These are phyloP conservation scores for Myoxocephalus aenaeus DNA, from an alignment of 2,797 vertebrate genomes.

Conservation along the genomic window DNA sequence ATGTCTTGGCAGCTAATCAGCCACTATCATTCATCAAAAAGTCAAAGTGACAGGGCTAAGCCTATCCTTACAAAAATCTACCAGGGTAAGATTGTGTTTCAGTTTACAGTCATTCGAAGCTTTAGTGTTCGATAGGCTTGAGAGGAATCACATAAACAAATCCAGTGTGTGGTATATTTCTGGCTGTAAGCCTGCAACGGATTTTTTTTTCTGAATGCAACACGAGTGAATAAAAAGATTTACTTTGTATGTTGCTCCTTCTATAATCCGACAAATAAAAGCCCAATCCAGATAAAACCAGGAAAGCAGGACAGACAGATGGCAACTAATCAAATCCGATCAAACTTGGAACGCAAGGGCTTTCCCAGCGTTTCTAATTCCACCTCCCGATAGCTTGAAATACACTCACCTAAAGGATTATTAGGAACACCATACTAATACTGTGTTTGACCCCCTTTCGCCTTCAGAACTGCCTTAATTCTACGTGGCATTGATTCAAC, in stretches of 20 bases:
- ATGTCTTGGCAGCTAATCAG: slow-evolving; percentile 69
- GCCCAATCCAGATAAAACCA: slow-evolving; percentile 1
- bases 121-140: slow-evolving; percentile 35
- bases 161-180: slow-evolving; percentile 13
- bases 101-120: slow-evolving; percentile 31
- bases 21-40: slow-evolving; percentile 68
- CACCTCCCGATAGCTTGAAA: slow-evolving; percentile 30
- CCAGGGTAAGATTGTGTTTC: slow-evolving; percentile 48
- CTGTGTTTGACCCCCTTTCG: no score
- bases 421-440: no score
- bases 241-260: background rate
- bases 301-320: slow-evolving; percentile 5
- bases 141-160: slow-evolving; percentile 35
- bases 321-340: slow-evolving; percentile 17
- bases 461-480: no score
- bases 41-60: slow-evolving; percentile 38
- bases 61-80: slow-evolving; percentile 51
- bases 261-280: slow-evolving; percentile 25
- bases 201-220: slow-evolving; percentile 6
- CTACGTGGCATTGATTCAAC: no score
- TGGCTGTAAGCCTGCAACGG: slow-evolving; percentile 25
- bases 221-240: slow-evolving; percentile 23
- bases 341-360: background rate
- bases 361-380: slow-evolving; percentile 2
- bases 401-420: no score